Base-by-base conservation (phyloP, 2,113 vertebrate species). In the Zapornia atra region DNA sequence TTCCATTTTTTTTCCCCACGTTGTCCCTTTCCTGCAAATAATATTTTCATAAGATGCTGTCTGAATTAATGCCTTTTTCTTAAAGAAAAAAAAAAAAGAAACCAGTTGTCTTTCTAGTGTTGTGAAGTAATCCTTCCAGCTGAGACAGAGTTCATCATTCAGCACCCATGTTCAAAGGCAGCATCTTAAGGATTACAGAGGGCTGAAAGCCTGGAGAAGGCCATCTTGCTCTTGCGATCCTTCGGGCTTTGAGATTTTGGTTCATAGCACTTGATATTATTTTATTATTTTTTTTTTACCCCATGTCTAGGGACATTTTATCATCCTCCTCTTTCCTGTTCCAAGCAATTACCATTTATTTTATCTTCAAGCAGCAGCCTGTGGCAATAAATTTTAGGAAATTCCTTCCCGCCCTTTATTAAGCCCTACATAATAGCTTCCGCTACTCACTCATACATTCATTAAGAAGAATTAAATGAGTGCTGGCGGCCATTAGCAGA, bases 361-460 rank as follows among this genome's bases (percentile, higher is more conserved):
- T 98, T 97, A 86, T 97, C 95, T 96, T 91, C 82, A 97, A 94
- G 96, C 91, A 95, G 80, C 96, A 96, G 85, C 96, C 96, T 94
- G 78, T 94, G 79, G 95, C 93, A 92, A 83, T 98, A 96, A 91
- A 80, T 97, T 96, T 93, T 90, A 79, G 93, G 94, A 72, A 95
- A 95, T 94, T 97, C 86, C 95, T 95, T 94, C 96, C 94, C 82
- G 77, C 91, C 94, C 93, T 98, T 96, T 96, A 86, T 97, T 95
- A 96, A 97, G 88, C 85, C 88, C 93, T 73, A 59, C 90, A 95
- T 90, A 88, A 84, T 95, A 82, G 95, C 87, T 97, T 97, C 93
- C 91, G 36, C 89, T 77, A 68, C 92, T 95, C 90, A 77, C 92
- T 97, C 95, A n/a, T 75, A 84, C 92, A 66, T 96, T 96, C 95